Evolutionary conservation across 2,888 invertebrate species (phyloP), one percentile per base, ranked within the genome.

Genomic region (Deroplatys truncata): DNA sequence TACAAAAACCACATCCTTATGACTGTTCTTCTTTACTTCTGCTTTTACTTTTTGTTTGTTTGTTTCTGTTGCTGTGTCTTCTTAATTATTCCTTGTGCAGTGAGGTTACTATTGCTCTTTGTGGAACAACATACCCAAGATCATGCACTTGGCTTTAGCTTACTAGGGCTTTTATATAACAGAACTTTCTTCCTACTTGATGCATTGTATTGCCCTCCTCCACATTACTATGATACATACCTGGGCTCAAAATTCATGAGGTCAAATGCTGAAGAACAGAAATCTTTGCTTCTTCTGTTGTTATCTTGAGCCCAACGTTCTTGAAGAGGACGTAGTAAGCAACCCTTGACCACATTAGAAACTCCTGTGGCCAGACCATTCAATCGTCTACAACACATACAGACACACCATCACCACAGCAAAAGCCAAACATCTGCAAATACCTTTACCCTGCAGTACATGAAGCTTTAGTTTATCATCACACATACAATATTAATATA

Each of bases 341-440:
- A 96, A 93, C 95, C 96, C 93, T 96, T 96, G 92, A 96, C 95
- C 91, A 96, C 95, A 89, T 95, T 95, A 82, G 96, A 95, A 91
- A 97, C 95, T 88, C 97, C 96, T 84, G 96, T 95, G 87, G 96
- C 96, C 92, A 97, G 94, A 92, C 96, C 96, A 93, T 96, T 96
- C 92, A 97, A 93, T 91, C 96, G 95, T 93, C 96, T 97, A 87
- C 28, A 88, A 89, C 89, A 89, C 28, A 82, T 43, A 82, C 16
- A 72, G 25, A 72, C 82, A 49, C 28, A 43, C 43, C 43, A 13
- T 43, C 82, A 28, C 31, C 83, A 43, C 72, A 83, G 28, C 49
- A 20, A 88, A 4, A 84, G 16, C 10, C 35, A 85, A 10, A 88
- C 82, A 84, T 31, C 16, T 28, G 29, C 88, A 56, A 10, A 89